These are phyloP conservation scores for Mamestra configurata DNA, from an alignment of 1,140 invertebrate genomes.

Conservation along the genomic window DNA sequence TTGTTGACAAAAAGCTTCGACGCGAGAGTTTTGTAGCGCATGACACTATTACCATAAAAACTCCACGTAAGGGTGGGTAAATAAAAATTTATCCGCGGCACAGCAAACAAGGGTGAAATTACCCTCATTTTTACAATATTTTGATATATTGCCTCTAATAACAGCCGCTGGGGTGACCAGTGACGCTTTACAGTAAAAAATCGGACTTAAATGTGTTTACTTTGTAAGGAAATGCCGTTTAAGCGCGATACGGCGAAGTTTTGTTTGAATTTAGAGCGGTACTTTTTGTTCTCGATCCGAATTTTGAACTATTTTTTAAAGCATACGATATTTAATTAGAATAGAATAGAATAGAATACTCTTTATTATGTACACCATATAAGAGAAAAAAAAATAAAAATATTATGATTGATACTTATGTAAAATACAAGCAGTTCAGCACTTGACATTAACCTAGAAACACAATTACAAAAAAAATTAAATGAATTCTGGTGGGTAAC, in stretches of 20 bases:
- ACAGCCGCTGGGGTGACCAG: constrained; percentile 61
- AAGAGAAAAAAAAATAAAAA: no score
- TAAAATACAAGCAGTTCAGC: no score
- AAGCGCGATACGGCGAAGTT: constrained; percentile 52
- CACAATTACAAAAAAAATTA: no score
- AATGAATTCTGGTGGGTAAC: no score
- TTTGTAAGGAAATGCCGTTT: constrained; percentile 70
- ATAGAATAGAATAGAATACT: no score
- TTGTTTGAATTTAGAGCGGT: constrained; percentile 25
- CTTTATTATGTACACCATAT: no score
- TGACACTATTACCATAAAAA: constrained; percentile 39
- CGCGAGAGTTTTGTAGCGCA: not conserved
- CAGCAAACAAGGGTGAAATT: constrained; percentile 76
- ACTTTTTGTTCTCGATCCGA: constrained; percentile 55
- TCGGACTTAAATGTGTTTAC: constrained; percentile 75
- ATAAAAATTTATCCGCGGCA: constrained; percentile 51
- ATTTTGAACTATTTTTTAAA: not conserved
- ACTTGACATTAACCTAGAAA: no score
- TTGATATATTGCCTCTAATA: constrained; percentile 86
- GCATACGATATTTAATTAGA: no score
- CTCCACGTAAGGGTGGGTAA: constrained; percentile 28
- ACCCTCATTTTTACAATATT: constrained; percentile 80
- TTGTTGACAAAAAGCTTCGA: constrained; percentile 31
- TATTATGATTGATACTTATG: no score
- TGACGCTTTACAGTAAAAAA: constrained; percentile 76